Conservation (phyloP, 2,113 vertebrate species). For the Prionailurus viverrinus region DNA sequence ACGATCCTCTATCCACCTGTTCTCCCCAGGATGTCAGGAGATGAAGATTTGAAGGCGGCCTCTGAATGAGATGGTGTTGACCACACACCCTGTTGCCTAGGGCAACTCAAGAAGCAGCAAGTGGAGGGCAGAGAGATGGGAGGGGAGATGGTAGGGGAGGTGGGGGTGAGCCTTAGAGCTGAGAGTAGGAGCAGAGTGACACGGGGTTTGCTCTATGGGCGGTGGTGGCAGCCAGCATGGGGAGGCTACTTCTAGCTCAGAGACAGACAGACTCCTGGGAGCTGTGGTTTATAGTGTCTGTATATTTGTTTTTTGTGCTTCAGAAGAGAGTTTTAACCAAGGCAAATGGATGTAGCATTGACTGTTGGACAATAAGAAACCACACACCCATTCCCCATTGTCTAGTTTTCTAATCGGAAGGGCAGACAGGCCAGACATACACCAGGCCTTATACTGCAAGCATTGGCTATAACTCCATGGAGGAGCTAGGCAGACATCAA, state of each 20-base stretch:
- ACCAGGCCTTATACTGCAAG: not conserved
- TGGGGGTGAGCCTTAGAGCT: not conserved
- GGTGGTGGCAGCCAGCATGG: not conserved
- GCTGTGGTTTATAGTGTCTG: not conserved
- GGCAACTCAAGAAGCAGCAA: not conserved
- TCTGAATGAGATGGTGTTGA: not conserved
- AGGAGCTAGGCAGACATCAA: not conserved
- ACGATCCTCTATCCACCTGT: not conserved
- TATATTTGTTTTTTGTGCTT: slow-evolving; percentile 3
- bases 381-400: not conserved
- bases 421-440: not conserved
- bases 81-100: not conserved
- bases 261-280: not conserved
- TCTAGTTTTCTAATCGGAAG: slow-evolving; percentile 45
- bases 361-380: slow-evolving; percentile 11
- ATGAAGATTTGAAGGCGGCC: slow-evolving; percentile 14
- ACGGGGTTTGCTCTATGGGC: not conserved
- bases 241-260: not conserved
- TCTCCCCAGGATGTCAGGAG: not conserved
- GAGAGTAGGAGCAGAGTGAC: not conserved
- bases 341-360: slow-evolving; percentile 25
- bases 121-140: not conserved
- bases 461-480: not conserved
- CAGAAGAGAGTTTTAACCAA: not conserved
- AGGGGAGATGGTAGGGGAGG: not conserved